Conservation (phyloP, 2,888 invertebrate species). For the Monoplex corrugatus region DNA sequence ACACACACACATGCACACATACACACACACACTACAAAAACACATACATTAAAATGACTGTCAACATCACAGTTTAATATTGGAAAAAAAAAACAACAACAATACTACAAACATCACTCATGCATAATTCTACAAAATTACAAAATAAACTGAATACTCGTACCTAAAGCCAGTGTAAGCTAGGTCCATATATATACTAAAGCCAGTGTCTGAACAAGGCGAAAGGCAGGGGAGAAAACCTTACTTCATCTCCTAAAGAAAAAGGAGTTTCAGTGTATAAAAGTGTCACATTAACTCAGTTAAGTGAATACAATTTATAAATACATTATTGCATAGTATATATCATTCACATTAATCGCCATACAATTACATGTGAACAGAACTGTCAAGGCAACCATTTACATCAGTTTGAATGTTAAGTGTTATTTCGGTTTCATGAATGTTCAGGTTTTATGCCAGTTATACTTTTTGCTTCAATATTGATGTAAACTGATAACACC, state of each 20-base stretch:
- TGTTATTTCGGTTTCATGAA: too few species aligned
- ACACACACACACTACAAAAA: slow-evolving; percentile 7
- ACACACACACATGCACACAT: background rate
- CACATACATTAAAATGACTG: slow-evolving; percentile 5
- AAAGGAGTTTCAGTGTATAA: background rate
- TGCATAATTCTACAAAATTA: slow-evolving; percentile 23
- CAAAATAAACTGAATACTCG: background rate
- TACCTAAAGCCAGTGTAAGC: too few species aligned
- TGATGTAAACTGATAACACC: too few species aligned
- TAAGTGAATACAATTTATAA: slow-evolving; percentile 4
- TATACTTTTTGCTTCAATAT: too few species aligned
- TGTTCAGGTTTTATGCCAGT: too few species aligned
- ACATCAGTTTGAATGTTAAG: too few species aligned
- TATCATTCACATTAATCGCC: background rate
- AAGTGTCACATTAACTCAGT: background rate
- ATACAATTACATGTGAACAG: background rate
- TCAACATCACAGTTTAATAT: slow-evolving; percentile 46
- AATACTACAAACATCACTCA: slow-evolving; percentile 40
- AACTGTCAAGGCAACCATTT: background rate
- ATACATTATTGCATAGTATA: background rate
- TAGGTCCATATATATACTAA: slow-evolving; percentile 6
- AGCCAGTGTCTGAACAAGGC: too few species aligned
- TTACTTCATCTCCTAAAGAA: background rate
- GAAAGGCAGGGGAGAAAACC: too few species aligned
- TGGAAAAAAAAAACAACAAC: slow-evolving; percentile 21